These are phyloP conservation scores for Periparus ater DNA, from an alignment of 2,797 vertebrate genomes.

Conservation along the genomic window DNA sequence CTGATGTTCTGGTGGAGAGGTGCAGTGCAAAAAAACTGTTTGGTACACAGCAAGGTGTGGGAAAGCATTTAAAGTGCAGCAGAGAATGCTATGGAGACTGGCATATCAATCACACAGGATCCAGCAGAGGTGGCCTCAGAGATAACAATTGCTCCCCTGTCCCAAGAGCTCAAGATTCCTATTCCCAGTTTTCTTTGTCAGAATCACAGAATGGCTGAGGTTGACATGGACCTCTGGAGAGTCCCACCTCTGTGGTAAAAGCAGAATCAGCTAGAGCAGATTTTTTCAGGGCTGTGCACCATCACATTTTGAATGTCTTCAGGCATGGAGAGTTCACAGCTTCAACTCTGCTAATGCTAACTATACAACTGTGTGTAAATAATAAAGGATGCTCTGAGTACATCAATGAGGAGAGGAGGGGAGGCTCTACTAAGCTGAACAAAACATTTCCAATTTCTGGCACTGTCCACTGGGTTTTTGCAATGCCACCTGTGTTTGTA, in stretches of 20 bases:
- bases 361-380: neutral
- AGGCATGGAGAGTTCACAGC: neutral
- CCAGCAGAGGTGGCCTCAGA: neutral
- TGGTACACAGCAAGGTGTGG: neutral
- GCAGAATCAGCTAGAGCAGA: neutral
- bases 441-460: neutral
- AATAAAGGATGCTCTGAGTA: neutral
- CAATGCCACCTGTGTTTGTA: neutral
- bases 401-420: neutral
- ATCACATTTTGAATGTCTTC: neutral
- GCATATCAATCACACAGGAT: neutral
- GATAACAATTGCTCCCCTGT: neutral
- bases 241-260: neutral
- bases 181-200: neutral
- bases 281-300: neutral
- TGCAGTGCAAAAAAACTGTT: neutral
- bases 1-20: neutral
- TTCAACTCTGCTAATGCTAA: neutral
- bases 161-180: neutral
- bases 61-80: neutral
- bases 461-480: neutral
- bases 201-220: neutral
- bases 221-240: neutral
- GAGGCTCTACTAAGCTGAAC: neutral
- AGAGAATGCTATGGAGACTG: fast-evolving